These are phyloP conservation scores for Dynastes hyllus DNA, from an alignment of 2,888 invertebrate species.

Conservation along the genomic window DNA sequence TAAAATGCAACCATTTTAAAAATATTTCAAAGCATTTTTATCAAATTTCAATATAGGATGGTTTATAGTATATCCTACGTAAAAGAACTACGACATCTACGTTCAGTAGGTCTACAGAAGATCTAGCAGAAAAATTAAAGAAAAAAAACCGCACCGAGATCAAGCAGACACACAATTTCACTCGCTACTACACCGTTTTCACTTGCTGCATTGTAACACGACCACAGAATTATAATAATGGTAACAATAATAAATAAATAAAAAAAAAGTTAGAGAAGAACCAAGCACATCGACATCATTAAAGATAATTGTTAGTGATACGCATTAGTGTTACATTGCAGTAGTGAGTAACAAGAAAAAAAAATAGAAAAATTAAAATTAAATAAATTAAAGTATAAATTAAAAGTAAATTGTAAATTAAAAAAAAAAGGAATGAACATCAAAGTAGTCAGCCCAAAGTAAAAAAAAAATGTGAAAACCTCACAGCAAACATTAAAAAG, in stretches of 20 bases:
- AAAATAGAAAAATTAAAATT: constrained; percentile 35
- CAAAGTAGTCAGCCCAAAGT: constrained; percentile 70
- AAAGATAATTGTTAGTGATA: constrained; percentile 66
- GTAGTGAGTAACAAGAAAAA: constrained; percentile 67
- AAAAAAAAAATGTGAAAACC: constrained; percentile 68
- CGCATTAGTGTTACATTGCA: constrained; percentile 72
- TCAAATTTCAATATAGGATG: constrained; percentile 5
- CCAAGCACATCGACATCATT: constrained; percentile 69
- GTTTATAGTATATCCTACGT: constrained; percentile 6
- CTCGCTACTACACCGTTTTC: constrained; percentile 69
- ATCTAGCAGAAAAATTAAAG: constrained; percentile 43
- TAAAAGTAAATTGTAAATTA: constrained; percentile 50
- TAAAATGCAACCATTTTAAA: not conserved
- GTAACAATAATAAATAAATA: constrained; percentile 55
- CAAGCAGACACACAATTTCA: constrained; percentile 68
- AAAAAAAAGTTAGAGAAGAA: constrained; percentile 59
- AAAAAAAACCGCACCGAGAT: constrained; percentile 54
- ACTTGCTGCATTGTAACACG: constrained; percentile 71
- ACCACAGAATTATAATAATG: constrained; percentile 54
- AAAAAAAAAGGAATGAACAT: constrained; percentile 67
- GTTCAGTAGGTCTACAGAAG: constrained; percentile 46
- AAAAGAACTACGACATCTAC: constrained; percentile 37
- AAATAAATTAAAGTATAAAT: constrained; percentile 52
- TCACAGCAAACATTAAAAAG: constrained; percentile 70
- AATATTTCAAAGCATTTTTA: not conserved